Base-by-base conservation (phyloP, 2,797 vertebrate species). In the Phaenicophaeus curvirostris region DNA sequence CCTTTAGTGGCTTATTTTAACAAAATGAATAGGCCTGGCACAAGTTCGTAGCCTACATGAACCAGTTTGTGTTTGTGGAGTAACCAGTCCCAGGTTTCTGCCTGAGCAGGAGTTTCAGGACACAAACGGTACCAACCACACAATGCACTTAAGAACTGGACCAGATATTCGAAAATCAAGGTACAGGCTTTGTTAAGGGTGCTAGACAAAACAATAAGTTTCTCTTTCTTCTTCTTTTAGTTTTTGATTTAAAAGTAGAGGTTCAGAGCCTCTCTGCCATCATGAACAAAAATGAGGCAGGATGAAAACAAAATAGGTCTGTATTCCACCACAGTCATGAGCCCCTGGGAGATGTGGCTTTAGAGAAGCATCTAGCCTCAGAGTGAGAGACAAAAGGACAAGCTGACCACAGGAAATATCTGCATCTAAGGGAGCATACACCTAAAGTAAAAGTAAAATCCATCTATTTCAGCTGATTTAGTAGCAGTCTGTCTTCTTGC, bases 81-180 rank as follows among this genome's bases (percentile, higher is more conserved):
- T 71, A 74, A 66, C 5, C 5, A 48, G 4, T 66, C n/a, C 39
- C 24, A 48, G 44, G 33, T 35, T 55, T 94, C 35, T 33, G 20
- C 44, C 27, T 6, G 6, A 71, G 77, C 1, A 69, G 35, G 71
- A 58, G 31, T 73, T 77, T 42, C 19, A n/a, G 21, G 9, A 55
- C n/a, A n/a, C 25, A 79, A 72, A 69, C 2, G 20, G 42, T 37
- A 53, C 11, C 20, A 85, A 65, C 28, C n/a, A 79, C 0, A 0
- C 28, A 68, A 31, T 1, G 19, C 48, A 61, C 55, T 46, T 23
- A 48, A 55, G 44, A 87, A 55, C 41, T 28, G 46, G 33, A 50
- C 13, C 9, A 78, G 51, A 21, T 28, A 50, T 19, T 5, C 58
- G 66, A 69, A 91, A 65, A 62, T 27, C 33, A 67, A 16, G 17